A percentile compares a stretch with the other conserved stretches of the same genome.
phyloP scores from a whole-genome alignment of 2,113 vertebrate genomes.

The Ophiodon elongatus region DNA sequence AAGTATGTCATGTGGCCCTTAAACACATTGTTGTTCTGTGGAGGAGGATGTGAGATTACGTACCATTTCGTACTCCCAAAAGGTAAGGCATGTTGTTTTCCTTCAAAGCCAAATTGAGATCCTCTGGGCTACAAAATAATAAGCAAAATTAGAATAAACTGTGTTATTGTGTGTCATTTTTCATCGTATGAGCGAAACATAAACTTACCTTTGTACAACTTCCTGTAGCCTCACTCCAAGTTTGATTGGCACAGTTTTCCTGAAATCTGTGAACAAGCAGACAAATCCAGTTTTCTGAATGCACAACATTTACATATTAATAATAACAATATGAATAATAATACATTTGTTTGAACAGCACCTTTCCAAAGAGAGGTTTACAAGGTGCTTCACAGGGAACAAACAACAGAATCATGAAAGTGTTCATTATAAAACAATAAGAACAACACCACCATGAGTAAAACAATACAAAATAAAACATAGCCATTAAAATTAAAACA shows the following conservation, averaged over 20 bases:
- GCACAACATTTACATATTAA: not conserved
- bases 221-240: conserved; percentile 82
- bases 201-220: conserved; percentile 69
- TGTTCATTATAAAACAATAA: not conserved
- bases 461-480: not conserved
- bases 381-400: not conserved
- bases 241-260: conserved; percentile 62
- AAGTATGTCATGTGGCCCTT: not conserved
- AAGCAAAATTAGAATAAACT: not conserved
- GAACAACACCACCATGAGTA: not conserved
- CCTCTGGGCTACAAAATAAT: conserved; percentile 77
- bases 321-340: not conserved
- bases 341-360: not conserved
- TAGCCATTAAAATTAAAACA: not conserved
- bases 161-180: not conserved
- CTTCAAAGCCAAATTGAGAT: conserved; percentile 82
- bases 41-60: not conserved
- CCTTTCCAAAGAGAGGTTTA: not conserved
- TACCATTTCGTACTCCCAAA: conserved; percentile 81
- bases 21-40: not conserved
- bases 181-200: not conserved
- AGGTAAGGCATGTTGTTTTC: conserved; percentile 83
- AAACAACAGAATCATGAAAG: not conserved
- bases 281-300: not conserved
- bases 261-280: conserved; percentile 68